Evolutionary conservation across 2,888 invertebrate genomes (phyloP), one percentile per base, ranked within the genome.

Genomic region (Seira musarum): DNA sequence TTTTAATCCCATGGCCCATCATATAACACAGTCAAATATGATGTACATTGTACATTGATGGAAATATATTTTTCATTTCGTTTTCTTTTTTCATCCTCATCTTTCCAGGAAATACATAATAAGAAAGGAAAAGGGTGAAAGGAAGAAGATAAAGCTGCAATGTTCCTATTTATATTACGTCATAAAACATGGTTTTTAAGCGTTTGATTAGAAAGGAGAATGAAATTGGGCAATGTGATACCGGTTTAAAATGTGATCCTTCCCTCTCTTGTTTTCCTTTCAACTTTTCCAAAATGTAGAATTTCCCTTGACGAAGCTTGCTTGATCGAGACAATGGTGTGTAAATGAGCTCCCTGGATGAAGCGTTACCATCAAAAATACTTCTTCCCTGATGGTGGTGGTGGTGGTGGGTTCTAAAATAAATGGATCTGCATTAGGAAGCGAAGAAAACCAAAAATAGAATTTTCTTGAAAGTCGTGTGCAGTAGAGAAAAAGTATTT

Each of bases 11-110:
- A 76, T 68, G 24, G 53, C 67, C 67, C 67, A 67, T 74, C 74
- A 53, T 57, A 57, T 24, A 53, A 69, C 46, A 64, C 21, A 72
- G 63, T 6, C 46, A 49, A 70, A 19, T 25, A 69, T 65, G 65
- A 70, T 70, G 22, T 15, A 65, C 77, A n/a, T n/a, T n/a, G n/a
- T n/a, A n/a, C n/a, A 65, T 70, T 77, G 77, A 77, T 70, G 77
- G 77, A 77, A 57, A 70, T 69, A 46, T 75, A 69, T 70, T 68
- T 76, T 76, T 76, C 69, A 76, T 76, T 75, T 57, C 57, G n/a
- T n/a, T n/a, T n/a, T n/a, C 57, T n/a, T 76, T 75, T 76, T 76
- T 75, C 46, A 53, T 66, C 57, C 46, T 5, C 40, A 13, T 65
- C 65, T 65, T 30, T n/a, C 10, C 17, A 3, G 19, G 19, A 61